Base-by-base conservation (phyloP, 2,888 invertebrate genomes). In the Sturmia bella region DNA sequence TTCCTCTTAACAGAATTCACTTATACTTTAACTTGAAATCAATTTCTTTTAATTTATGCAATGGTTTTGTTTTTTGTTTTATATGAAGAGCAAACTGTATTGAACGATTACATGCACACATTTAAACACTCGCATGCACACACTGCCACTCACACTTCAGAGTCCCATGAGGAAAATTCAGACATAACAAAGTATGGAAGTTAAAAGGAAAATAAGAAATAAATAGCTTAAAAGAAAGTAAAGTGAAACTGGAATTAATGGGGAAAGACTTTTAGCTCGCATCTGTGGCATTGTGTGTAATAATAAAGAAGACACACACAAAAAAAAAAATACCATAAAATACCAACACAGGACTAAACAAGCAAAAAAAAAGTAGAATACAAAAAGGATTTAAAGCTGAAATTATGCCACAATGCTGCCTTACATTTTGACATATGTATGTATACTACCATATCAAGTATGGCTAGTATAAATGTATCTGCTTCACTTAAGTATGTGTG, bases 1-100 rank as follows among this genome's bases (percentile, higher is more conserved):
- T 50, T 64, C 2, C 9, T 17, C 9, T 37, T 45, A 17, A 27
- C 41, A 43, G 17, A 32, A 27, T 4, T 27, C 27, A 32, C 32
- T 32, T 32, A 9, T 32, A 27, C 27, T 32, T 32, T 32, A 32
- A 1, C 9, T 32, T 32, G 32, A 32, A 32, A 32, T 7, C 32
- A 32, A 37, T 43, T 64, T 43, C 57, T 43, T 32, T 9, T 79
- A 68, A 73, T 73, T 72, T 64, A 64, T 73, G 48, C 52, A 73
- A 48, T 48, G 68, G 63, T 57, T 12, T 74, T 32, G 7, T 32
- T 32, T 69, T 68, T 52, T n/a, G 43, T 69, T 52, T 45, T 61
- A 57, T 32, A 56, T 41, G 50, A 59, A 43, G n/a, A 21, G 27
- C 11, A 41, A n/a, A 27, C 19, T 15, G 17, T 32, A 32, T 7